phyloP scores from a whole-genome alignment of 2,113 vertebrate genomes.

The Scolopax mira region DNA sequence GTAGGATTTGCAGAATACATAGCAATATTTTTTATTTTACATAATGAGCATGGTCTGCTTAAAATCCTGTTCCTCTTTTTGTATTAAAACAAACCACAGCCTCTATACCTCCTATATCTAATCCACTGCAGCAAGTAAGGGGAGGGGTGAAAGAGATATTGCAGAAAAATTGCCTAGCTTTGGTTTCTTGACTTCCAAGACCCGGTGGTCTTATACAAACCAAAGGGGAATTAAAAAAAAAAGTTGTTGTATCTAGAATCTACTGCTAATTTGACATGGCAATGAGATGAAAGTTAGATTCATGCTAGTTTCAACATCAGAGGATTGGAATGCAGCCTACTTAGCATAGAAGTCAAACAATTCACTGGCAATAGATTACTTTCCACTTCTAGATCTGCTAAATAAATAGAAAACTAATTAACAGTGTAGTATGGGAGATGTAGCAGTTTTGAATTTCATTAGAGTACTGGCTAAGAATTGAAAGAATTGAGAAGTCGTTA shows the following conservation, averaged over 20 bases:
- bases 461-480: constrained; percentile 57
- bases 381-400: constrained; percentile 77
- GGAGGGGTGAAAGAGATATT: background rate
- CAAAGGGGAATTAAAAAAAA: background rate
- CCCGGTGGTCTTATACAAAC: constrained; percentile 37
- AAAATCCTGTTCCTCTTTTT: background rate
- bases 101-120: background rate
- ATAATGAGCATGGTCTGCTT: background rate
- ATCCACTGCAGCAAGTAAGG: background rate
- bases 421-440: constrained; percentile 70
- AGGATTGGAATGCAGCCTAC: constrained; percentile 79
- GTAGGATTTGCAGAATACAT: background rate
- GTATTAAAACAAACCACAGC: background rate
- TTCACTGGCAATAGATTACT: constrained; percentile 76
- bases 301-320: constrained; percentile 78
- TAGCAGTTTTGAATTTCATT: constrained; percentile 75
- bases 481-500: constrained; percentile 33
- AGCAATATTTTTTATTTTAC: background rate
- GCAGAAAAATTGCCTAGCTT: background rate
- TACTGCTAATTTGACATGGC: constrained; percentile 74
- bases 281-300: constrained; percentile 74
- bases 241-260: constrained; percentile 56
- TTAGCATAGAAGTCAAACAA: constrained; percentile 82
- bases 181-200: constrained; percentile 49
- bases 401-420: constrained; percentile 88